Evolutionary conservation across 1,140 invertebrate genomes (phyloP).

Genomic region (Drosophila ficusphila): DNA sequence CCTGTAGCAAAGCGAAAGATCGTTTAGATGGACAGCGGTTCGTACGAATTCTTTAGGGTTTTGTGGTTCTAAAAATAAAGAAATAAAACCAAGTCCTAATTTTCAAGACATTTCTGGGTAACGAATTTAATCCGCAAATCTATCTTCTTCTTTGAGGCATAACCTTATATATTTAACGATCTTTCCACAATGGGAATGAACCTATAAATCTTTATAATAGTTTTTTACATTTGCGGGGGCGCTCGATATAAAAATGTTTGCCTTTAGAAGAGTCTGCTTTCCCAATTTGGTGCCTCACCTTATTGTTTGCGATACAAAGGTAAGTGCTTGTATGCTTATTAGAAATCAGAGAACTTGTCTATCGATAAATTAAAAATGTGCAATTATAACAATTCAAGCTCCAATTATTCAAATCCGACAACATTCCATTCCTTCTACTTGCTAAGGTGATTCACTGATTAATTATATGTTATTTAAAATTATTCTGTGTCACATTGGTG

Average conservation of each 20-base stretch:
- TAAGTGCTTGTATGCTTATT: not conserved
- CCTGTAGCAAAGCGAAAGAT: not conserved
- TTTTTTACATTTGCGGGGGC: not conserved
- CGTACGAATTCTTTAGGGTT: not conserved
- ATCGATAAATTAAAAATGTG: not conserved
- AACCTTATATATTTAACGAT: not conserved
- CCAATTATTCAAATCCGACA: constrained; percentile 3
- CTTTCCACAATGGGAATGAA: not conserved
- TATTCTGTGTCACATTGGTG: not conserved
- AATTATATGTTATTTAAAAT: not conserved
- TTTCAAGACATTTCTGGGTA: not conserved
- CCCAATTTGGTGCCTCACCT: not conserved
- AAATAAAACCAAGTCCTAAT: not conserved
- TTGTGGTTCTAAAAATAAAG: constrained; percentile 9
- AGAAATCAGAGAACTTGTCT: not conserved
- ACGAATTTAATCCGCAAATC: not conserved
- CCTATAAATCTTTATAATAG: not conserved
- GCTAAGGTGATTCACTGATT: not conserved
- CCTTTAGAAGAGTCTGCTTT: not conserved
- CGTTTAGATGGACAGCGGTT: constrained; percentile 7
- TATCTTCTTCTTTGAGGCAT: not conserved
- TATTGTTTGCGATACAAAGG: not conserved
- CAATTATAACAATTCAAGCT: constrained; percentile 2
- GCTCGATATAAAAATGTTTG: not conserved
- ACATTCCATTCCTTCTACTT: not conserved